Conservation (phyloP, 1,140 invertebrate species). For the Trichonephila inaurata region DNA sequence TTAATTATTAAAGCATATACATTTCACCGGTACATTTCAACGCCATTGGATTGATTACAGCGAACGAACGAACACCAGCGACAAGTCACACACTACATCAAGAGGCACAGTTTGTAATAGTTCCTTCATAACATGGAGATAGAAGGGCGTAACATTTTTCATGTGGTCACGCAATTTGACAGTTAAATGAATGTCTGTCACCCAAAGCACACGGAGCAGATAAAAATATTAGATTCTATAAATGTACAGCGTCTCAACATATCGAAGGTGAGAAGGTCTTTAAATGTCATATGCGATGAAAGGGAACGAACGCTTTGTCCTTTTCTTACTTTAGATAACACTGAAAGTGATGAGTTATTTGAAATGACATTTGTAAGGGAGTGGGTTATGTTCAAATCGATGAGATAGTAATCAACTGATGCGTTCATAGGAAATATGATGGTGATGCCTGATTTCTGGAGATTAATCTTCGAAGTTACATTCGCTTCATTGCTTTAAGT, state of each 20-base stretch:
- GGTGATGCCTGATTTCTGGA: too few relatives aligned
- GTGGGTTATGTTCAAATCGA: neutral
- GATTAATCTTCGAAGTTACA: too few relatives aligned
- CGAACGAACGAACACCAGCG: neutral
- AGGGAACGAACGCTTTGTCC: neutral
- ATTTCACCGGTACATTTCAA: neutral
- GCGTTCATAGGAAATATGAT: too few relatives aligned
- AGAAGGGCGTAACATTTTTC: constrained; percentile 23
- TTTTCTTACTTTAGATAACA: neutral
- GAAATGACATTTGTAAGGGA: neutral
- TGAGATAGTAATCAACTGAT: too few relatives aligned
- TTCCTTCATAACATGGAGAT: constrained; percentile 9
- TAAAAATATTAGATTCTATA: constrained; percentile 42
- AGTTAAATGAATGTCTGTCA: constrained; percentile 31
- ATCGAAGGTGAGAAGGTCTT: neutral
- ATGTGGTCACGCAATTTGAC: constrained; percentile 20
- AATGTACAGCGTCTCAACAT: neutral
- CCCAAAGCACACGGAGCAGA: neutral
- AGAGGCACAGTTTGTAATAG: neutral
- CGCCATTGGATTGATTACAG: constrained; percentile 8
- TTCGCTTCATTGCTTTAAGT: too few relatives aligned
- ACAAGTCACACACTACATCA: neutral
- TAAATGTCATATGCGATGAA: neutral
- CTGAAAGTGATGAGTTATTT: neutral
- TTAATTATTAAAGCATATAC: constrained; percentile 16